A percentile compares a stretch with the other conserved stretches of the same genome.
Conservation (phyloP, 2,797 vertebrate species). For the Fistularia tabacaria region DNA sequence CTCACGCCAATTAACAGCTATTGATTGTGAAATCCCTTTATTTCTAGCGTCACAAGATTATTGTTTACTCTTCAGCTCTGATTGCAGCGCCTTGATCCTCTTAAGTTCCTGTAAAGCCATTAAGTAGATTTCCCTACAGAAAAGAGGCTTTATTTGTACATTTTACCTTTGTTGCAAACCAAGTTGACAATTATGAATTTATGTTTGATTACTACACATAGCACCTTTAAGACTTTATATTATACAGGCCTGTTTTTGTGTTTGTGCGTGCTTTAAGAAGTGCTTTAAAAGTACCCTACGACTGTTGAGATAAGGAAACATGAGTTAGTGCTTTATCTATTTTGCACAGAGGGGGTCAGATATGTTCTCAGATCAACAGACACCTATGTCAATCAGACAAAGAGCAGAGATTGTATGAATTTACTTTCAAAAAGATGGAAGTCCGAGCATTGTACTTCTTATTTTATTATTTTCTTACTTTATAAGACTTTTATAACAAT, state of each 20-base stretch:
- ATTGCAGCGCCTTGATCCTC: background rate
- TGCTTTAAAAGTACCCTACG: constrained; percentile 75
- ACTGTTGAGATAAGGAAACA: constrained; percentile 73
- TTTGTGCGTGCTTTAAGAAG: constrained; percentile 65
- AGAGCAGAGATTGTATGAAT: constrained; percentile 55
- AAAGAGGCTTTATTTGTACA: constrained; percentile 4
- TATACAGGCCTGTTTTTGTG: constrained; percentile 25
- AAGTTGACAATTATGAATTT: constrained; percentile 14
- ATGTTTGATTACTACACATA: constrained; percentile 15
- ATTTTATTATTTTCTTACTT: constrained; percentile 64
- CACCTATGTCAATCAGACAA: constrained; percentile 38
- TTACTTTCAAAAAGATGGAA: constrained; percentile 34
- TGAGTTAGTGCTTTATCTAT: constrained; percentile 58
- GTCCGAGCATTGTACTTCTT: constrained; percentile 44
- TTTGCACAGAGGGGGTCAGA: constrained; percentile 63
- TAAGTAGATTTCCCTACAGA: background rate
- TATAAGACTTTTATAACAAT: constrained; percentile 58
- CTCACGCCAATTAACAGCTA: constrained; percentile 10
- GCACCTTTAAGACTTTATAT: constrained; percentile 44
- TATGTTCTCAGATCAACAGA: constrained; percentile 39
- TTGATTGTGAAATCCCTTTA: background rate
- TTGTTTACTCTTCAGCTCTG: background rate
- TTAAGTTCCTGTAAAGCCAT: background rate
- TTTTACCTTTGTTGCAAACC: constrained; percentile 12
- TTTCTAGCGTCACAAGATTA: background rate